Conservation (phyloP, 2,113 vertebrate genomes). For the Gorsachius goisagi region DNA sequence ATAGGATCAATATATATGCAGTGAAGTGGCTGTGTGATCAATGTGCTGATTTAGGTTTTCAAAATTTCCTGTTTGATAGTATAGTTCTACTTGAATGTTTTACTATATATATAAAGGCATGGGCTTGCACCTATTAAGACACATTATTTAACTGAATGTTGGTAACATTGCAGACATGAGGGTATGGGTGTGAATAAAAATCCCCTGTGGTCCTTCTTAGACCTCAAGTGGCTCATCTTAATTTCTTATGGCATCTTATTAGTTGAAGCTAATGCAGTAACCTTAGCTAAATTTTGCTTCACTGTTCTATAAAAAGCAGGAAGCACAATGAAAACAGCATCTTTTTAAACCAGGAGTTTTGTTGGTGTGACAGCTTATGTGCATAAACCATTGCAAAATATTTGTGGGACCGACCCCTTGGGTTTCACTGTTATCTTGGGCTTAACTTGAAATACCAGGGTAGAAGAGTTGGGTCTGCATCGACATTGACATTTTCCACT, state of each 20-base stretch:
- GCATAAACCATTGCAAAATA: background rate
- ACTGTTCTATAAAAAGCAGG: slow-evolving; percentile 8
- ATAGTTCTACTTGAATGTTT: background rate
- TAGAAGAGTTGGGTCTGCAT: background rate
- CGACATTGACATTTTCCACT: background rate
- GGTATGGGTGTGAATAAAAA: slow-evolving; percentile 43
- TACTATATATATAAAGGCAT: background rate
- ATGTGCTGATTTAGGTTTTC: slow-evolving; percentile 42
- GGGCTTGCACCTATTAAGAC: background rate
- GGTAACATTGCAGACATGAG: slow-evolving; percentile 1
- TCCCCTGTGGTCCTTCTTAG: slow-evolving; percentile 42
- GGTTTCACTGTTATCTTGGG: background rate
- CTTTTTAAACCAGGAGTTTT: background rate
- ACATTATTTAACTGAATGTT: background rate
- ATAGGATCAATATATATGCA: slow-evolving; percentile 51
- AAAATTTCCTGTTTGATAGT: slow-evolving; percentile 36
- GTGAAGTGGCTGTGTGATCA: slow-evolving; percentile 38
- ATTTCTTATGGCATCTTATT: slow-evolving; percentile 64
- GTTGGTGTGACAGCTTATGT: background rate
- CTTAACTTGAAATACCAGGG: background rate
- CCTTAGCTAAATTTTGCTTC: slow-evolving; percentile 30
- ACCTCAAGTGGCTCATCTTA: slow-evolving; percentile 54
- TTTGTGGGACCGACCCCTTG: background rate
- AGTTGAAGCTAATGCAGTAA: slow-evolving; percentile 54
- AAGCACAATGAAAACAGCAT: background rate